phyloP scores from a whole-genome alignment of 2,888 invertebrate genomes.

The Ditylenchus weischeri region DNA sequence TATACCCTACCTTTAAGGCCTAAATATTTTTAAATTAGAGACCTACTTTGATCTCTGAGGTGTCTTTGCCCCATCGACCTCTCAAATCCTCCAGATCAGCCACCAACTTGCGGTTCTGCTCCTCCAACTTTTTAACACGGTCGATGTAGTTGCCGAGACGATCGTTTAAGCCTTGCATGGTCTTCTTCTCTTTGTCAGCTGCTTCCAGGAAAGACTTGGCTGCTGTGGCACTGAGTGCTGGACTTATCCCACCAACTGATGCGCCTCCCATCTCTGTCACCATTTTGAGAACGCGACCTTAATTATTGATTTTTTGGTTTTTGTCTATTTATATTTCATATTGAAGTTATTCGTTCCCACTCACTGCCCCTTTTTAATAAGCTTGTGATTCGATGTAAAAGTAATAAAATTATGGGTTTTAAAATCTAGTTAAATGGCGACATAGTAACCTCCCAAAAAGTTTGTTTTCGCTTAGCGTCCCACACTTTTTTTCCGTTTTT shows the following conservation, averaged over 20 bases:
- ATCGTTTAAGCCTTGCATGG: constrained; percentile 62
- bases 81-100: constrained; percentile 57
- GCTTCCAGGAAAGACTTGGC: constrained; percentile 58
- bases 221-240: constrained; percentile 56
- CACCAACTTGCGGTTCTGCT: constrained; percentile 58
- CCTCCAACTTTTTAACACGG: constrained; percentile 59
- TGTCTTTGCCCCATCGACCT: constrained; percentile 59
- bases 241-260: constrained; percentile 56
- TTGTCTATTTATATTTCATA: no score
- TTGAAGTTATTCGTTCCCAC: no score
- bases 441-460: no score
- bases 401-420: no score
- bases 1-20: no score
- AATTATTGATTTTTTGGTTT: constrained; percentile 13
- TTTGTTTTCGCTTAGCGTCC: no score
- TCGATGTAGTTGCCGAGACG: constrained; percentile 65
- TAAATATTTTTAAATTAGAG: not conserved
- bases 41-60: constrained; percentile 55
- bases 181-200: constrained; percentile 63
- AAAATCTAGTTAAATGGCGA: no score
- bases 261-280: constrained; percentile 59
- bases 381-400: no score
- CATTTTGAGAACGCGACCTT: constrained; percentile 58
- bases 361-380: no score
- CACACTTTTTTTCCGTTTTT: no score